Base-by-base conservation (phyloP, 2,113 vertebrate genomes). In the Hiodon alosoides region DNA sequence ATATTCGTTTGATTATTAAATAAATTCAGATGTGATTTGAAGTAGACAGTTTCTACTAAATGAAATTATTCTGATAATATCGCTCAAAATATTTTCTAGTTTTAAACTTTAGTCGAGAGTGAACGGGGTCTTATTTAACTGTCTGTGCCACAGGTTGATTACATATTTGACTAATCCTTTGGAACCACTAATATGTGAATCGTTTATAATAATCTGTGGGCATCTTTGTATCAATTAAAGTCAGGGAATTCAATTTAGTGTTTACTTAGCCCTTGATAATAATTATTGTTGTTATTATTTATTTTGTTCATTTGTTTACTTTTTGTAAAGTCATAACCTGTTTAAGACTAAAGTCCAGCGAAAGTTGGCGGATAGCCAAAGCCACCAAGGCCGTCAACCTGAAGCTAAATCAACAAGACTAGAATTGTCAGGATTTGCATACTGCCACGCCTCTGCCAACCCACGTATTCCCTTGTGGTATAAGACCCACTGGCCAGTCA, bases 401-500 rank as follows among this genome's bases (percentile, higher is more conserved):
- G 80, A 85, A 79, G 77, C 83, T 78, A 66, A 77, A 77, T 75
- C 85, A 77, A 75, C 81, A 80, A 65, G 84, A 67, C 80, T 83
- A 79, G 64, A 59, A 31, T 78, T 80, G 86, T 83, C 84, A 81
- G 83, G 83, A 93, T 95, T 91, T 88, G 89, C 92, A 91, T 90
- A 91, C 81, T 87, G 64, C 83, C 80, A 67, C 77, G 83, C 85
- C 86, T 89, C 87, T 86, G 86, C 91, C 93, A 76, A 86, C 91
- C 92, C 90, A 85, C 92, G 94, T 83, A 95, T 96, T 95, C 95
- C 91, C 94, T 95, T 95, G 86, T 86, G 90, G 89, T 94, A 94
- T 94, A 90, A 86, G 80, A 85, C 91, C 91, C 85, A 90, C 87
- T 83, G 90, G 83, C 88, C 89, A 87, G 92, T 89, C 91, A 94